phyloP scores from a whole-genome alignment of 2,113 vertebrate genomes.

The Psephotus haematonotus region DNA sequence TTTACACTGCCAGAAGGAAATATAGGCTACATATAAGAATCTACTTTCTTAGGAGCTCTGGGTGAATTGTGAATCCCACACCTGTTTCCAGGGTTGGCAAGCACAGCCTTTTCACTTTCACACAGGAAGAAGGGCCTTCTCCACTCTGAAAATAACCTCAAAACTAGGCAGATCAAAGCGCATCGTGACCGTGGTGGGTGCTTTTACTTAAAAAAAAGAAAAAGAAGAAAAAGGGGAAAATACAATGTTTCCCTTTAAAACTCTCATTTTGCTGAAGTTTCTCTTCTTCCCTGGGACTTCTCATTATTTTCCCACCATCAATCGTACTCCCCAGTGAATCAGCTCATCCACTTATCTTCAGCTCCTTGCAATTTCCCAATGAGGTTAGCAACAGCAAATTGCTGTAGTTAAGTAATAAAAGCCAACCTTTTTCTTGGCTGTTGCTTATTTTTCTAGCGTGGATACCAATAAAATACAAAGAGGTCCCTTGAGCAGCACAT shows the following conservation, averaged over 20 bases:
- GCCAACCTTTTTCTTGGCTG: background rate
- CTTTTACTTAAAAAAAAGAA: background rate
- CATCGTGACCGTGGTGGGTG: background rate
- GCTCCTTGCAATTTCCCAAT: background rate
- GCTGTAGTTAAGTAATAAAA: constrained; percentile 5
- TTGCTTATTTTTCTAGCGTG: constrained; percentile 29
- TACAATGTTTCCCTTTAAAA: background rate
- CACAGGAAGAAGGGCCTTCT: background rate
- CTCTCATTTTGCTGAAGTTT: background rate
- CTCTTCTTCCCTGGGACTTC: background rate
- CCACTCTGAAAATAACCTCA: background rate
- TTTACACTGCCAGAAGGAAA: background rate
- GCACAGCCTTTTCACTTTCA: background rate
- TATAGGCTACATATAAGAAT: background rate
- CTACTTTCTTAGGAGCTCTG: background rate
- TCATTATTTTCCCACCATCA: constrained; percentile 5
- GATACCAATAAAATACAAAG: constrained; percentile 8
- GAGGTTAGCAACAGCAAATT: constrained; percentile 21
- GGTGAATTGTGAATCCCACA: background rate
- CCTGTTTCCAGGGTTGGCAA: background rate
- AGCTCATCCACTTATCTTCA: background rate
- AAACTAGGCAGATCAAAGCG: background rate
- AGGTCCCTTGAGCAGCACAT: background rate
- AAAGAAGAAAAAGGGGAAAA: background rate
- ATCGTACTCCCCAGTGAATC: background rate